Percentiles rank a stretch among this genome's conserved stretches.
Conservation (phyloP, 2,888 invertebrate genomes). For the Cyaniris semiargus region DNA sequence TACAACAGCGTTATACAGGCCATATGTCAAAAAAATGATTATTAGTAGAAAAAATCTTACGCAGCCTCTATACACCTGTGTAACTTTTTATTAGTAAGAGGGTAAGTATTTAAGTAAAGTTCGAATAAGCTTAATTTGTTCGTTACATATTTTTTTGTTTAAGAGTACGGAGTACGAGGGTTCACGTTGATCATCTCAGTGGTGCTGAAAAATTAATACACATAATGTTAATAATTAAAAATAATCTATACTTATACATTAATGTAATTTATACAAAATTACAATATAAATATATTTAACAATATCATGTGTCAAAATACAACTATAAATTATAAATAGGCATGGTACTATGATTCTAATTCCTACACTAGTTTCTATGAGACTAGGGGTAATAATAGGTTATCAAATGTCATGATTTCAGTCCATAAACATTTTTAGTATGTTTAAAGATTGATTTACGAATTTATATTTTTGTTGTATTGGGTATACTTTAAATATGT, state of each 20-base stretch:
- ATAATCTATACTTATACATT: background rate
- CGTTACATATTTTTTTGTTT: slow-evolving; percentile 47
- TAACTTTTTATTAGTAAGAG: no score
- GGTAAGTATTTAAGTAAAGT: background rate
- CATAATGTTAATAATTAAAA: background rate
- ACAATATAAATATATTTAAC: background rate
- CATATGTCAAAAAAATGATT: no score
- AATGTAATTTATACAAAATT: background rate
- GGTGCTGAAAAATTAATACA: slow-evolving; percentile 83
- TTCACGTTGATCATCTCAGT: slow-evolving; percentile 95
- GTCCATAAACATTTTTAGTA: no score
- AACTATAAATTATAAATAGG: background rate
- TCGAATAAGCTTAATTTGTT: background rate
- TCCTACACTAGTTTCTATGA: background rate
- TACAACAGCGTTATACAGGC: no score
- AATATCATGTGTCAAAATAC: background rate
- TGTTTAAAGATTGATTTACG: no score
- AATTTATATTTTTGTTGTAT: no score
- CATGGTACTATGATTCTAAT: background rate
- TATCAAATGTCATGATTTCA: no score
- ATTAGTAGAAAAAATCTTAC: no score
- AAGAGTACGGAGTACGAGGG: slow-evolving; percentile 91
- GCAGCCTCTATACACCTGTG: no score
- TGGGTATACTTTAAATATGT: no score
- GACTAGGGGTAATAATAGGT: no score